Evolutionary conservation across 2,888 invertebrate species (phyloP), one percentile per base, ranked within the genome.

Genomic region (Melanchra persicariae): DNA sequence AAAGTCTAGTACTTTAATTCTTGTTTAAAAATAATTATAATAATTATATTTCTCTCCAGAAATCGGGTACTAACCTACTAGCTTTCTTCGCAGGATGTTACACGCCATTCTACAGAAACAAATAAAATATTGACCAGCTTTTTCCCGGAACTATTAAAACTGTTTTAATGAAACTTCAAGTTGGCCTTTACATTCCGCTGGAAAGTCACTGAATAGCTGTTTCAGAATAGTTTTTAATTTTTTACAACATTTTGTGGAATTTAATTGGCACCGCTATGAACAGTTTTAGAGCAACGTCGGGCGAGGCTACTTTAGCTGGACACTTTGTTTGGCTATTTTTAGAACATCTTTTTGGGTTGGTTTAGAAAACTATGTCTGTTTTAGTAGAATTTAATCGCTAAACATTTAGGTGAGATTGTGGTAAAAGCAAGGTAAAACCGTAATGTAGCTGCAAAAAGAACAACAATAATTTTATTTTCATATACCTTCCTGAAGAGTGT

Each of bases 241-340:
- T 70, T 62, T 51, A 63, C 8, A 49, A 52, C 47, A 57, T 72
- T 61, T 67, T 52, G 52, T 77, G 49, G 57, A 71, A 63, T 77
- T 67, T 72, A 61, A 77, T 81, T 81, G 34, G 57, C 40, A 17
- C 51, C 55, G 52, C 45, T 77, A 64, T 75, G 64, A 81, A 43
- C 77, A 60, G 47, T 81, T 81, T 65, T 70, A 70, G 61, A 70
- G 49, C 77, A 54, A 81, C 81, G 81, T 52, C 64, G 4, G 24
- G 2, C 26, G 62, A 12, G 40, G 61, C 47, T 54, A 70, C 60
- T 60, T 57, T 24, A 12, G 37, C 30, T 51, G 43, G 10, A 34
- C 26, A 37, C 10, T 61, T 52, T 63, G 10, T 60, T 34, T 24
- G 24, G 17, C 24, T 43, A 66, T 79, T 64, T 60, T 71, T 72